Conservation (phyloP, 2,888 invertebrate species). For the Pardosa pseudoannulata region DNA sequence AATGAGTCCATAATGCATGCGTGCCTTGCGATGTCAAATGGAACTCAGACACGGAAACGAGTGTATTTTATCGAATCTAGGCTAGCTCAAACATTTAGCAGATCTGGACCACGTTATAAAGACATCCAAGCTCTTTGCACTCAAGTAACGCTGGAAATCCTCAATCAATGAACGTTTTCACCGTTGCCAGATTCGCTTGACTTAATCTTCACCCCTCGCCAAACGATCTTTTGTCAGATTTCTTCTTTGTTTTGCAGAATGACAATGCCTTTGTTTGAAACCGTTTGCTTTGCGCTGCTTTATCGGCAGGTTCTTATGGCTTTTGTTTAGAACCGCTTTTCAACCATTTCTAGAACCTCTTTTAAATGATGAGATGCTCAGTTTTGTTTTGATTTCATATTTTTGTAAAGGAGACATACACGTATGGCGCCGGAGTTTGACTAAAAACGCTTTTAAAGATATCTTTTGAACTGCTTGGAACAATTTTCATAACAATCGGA, state of each 20-base stretch:
- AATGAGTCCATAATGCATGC: constrained; percentile 3
- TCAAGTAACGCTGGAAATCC: background rate
- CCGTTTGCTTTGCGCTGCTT: constrained; percentile 7
- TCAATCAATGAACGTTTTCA: constrained; percentile 24
- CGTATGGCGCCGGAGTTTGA: background rate
- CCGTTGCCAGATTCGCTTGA: constrained; percentile 20
- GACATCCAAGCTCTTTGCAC: background rate
- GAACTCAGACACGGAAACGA: constrained; percentile 11
- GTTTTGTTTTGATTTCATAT: background rate
- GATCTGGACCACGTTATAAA: background rate
- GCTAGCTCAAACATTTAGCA: background rate
- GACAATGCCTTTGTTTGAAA: constrained; percentile 16
- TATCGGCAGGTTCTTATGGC: background rate
- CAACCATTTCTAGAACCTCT: background rate
- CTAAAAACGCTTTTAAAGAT: too few relatives aligned
- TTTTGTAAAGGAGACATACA: background rate
- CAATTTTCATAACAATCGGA: too few relatives aligned
- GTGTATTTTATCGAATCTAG: background rate
- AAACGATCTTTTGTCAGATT: constrained; percentile 24
- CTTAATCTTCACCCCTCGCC: constrained; percentile 21
- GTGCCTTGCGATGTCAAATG: background rate
- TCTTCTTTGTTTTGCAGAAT: constrained; percentile 8
- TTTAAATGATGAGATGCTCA: constrained; percentile 7
- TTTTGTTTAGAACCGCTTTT: constrained; percentile 14
- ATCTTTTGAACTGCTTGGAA: too few relatives aligned